Conservation (phyloP, 2,888 invertebrate genomes). For the Crossocerus cetratus region DNA sequence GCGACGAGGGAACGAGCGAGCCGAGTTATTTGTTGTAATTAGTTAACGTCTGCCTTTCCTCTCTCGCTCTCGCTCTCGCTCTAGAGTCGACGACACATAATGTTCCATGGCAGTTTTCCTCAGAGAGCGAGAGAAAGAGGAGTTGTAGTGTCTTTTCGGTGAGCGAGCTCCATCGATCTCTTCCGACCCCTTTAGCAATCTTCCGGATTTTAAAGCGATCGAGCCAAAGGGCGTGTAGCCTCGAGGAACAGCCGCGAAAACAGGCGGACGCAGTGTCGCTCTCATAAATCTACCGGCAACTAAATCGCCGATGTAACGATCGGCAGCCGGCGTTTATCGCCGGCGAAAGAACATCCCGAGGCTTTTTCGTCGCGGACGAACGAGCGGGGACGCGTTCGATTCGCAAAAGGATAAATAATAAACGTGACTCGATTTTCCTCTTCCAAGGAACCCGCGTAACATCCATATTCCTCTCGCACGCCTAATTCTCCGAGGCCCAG, state of each 20-base stretch:
- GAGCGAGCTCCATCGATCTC: constrained; percentile 16
- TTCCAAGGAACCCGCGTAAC: too few species aligned
- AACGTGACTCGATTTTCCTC: too few species aligned
- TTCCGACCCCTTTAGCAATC: constrained; percentile 20
- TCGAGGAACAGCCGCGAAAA: constrained; percentile 3
- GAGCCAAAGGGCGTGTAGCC: not conserved
- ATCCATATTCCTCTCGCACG: too few species aligned
- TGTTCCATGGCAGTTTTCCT: too few species aligned
- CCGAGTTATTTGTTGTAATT: not conserved
- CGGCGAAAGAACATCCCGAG: too few species aligned
- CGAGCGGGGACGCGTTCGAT: too few species aligned
- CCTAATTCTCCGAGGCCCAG: too few species aligned
- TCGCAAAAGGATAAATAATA: too few species aligned
- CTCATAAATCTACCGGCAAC: constrained; percentile 27
- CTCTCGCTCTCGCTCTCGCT: constrained; percentile 10
- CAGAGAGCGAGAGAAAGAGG: too few species aligned
- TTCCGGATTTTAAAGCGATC: constrained; percentile 15
- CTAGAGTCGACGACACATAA: too few species aligned
- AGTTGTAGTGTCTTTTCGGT: not conserved
- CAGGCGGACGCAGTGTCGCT: not conserved
- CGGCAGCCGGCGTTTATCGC: constrained; percentile 3
- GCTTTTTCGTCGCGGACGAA: too few species aligned
- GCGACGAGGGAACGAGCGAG: too few species aligned
- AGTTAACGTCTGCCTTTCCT: not conserved
- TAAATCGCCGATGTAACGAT: constrained; percentile 15